Conservation (phyloP, 2,888 invertebrate species). For the Aspidiotus destructor region DNA sequence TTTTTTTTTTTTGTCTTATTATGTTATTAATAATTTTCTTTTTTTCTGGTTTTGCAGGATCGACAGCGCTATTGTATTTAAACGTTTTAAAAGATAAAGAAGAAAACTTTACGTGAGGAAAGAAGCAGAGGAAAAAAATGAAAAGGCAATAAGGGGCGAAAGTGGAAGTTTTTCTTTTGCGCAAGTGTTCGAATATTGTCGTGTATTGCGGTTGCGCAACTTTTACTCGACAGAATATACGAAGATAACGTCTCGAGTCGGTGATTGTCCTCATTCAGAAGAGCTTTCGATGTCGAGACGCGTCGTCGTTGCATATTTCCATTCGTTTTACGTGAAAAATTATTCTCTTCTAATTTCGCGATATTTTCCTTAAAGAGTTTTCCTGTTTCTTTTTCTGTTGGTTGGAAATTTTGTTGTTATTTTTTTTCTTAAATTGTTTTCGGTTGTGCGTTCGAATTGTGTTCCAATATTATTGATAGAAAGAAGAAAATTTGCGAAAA, state of each 20-base stretch:
- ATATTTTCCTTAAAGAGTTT: not conserved
- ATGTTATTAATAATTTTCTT: not conserved
- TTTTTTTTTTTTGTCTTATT: not conserved
- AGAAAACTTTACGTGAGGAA: not conserved
- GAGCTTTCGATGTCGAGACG: not conserved
- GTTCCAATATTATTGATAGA: too few relatives aligned
- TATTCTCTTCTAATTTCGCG: not conserved
- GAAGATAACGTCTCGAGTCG: not conserved
- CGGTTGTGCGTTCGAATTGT: too few relatives aligned
- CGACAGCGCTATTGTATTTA: not conserved
- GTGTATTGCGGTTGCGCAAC: slow-evolving; percentile 1
- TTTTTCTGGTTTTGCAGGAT: not conserved
- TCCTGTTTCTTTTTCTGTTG: not conserved
- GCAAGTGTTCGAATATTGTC: not conserved
- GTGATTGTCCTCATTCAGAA: slow-evolving; percentile 4
- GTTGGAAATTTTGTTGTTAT: not conserved
- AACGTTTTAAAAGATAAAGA: not conserved
- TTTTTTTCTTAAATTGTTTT: not conserved
- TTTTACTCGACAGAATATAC: not conserved
- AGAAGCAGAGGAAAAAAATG: not conserved
- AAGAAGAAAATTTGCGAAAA: too few relatives aligned
- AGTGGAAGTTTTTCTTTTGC: not conserved
- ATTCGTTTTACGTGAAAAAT: not conserved
- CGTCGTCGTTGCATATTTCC: not conserved
- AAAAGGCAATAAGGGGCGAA: not conserved